Base-by-base conservation (phyloP, 2,888 invertebrate species). In the Conomelus anceps region DNA sequence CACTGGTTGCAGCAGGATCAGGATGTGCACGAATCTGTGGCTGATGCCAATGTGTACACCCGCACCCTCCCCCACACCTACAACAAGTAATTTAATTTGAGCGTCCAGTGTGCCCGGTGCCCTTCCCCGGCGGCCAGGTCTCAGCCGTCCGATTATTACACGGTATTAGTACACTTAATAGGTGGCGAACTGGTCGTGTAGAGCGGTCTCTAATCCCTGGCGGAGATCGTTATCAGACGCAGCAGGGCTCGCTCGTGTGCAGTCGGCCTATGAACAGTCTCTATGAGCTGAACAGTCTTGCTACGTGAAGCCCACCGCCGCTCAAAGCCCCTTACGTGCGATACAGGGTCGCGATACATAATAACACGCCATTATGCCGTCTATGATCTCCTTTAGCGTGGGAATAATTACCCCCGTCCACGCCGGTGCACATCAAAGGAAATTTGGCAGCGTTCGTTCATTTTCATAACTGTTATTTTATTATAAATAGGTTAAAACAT, bases 391-490 rank as follows among this genome's bases (percentile, higher is more conserved):
- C 29, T 86, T 86, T 86, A 86, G 86, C 86, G 86, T 86, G 86
- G 86, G 86, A 86, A 86, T 86, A 86, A 86, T 86, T 86, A 86
- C 86, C 24, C 26, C 24, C 86, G 63, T n/a, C n/a, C 63, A 23
- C 29, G 24, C 22, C 86, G 86, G 86, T 24, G 29, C 24, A 86
- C 86, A 26, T 86, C 86, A 86, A 86, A 86, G 86, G 22, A 29
- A 86, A 86, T 86, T 86, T 86, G 86, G 86, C 86, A 86, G 86
- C 86, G 86, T 86, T 24, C 86, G 86, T 86, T 86, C 86, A 86
- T 86, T 86, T 86, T 88, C 34, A 41, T 88, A 88, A 41, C 88
- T 88, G 41, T 88, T 41, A 88, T 63, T 63, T 88, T 88, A 88
- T 88, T 34, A 88, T 88, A 88, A 88, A 88, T 63, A 88, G 41